A percentile compares a stretch with the other conserved stretches of the same genome.
These are phyloP conservation scores for Drosophila obscura DNA, from an alignment of 1,140 invertebrate species.

Conservation along the genomic window DNA sequence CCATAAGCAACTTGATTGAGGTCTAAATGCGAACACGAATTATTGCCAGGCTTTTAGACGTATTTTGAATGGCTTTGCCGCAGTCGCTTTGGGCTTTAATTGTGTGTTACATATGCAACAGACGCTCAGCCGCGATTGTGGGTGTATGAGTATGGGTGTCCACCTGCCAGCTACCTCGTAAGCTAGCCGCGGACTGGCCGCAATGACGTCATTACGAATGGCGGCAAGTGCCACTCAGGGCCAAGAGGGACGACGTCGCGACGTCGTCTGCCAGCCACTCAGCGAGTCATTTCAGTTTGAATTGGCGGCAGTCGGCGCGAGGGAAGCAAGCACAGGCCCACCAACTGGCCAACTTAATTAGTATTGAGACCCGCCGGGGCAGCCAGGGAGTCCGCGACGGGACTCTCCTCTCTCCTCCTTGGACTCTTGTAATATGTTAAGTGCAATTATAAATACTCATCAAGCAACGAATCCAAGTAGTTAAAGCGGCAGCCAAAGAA, in stretches of 20 bases:
- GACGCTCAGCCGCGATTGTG: conserved; percentile 3
- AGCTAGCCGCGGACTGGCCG: conserved; percentile 39
- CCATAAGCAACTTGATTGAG: conserved; percentile 19
- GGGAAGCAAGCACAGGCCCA: conserved; percentile 9
- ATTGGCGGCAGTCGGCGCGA: conserved; percentile 30
- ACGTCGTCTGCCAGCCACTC: conserved; percentile 40
- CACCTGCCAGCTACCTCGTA: conserved; percentile 28
- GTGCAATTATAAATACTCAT: conserved; percentile 77
- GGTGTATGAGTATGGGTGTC: conserved; percentile 6
- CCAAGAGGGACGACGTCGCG: conserved; percentile 21
- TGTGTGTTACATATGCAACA: conserved; percentile 55
- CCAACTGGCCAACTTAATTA: conserved; percentile 75
- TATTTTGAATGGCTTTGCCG: not conserved
- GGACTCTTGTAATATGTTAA: conserved; percentile 47
- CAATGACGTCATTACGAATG: conserved; percentile 74
- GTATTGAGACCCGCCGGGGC: conserved; percentile 28
- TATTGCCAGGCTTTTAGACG: conserved; percentile 8
- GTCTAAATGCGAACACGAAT: conserved; percentile 7
- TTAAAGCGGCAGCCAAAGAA: conserved; percentile 33
- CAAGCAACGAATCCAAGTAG: conserved; percentile 54
- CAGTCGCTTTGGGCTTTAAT: conserved; percentile 36
- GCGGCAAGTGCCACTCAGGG: conserved; percentile 63
- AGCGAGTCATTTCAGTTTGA: conserved; percentile 53
- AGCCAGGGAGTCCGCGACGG: too few relatives aligned
- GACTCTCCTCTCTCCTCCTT: not conserved